Base-by-base conservation (phyloP, 2,888 invertebrate genomes). In the Teleiodes luculella region DNA sequence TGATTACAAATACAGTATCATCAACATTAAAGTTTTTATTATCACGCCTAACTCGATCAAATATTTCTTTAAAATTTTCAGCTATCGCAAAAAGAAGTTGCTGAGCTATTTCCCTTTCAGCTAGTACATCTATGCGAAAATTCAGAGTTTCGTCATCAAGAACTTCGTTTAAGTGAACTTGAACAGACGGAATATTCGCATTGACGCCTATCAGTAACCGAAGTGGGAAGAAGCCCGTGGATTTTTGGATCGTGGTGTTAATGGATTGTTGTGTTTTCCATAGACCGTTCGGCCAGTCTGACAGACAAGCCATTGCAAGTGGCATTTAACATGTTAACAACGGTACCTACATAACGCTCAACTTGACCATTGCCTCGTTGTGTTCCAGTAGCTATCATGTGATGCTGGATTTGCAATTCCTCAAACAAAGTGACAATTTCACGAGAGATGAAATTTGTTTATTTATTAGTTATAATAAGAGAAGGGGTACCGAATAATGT, bases 301-400 rank as follows among this genome's bases (percentile, higher is more conserved):
- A 55, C n/a, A n/a, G n/a, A n/a, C 16, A 52, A 14, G 70, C 58
- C 36, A 69, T 62, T 57, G 66, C 57, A 63, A 45, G 65, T 61
- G 2, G 66, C 61, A 45, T 63, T 53, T 20, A 66, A 52, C 11
- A 43, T 43, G 16, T 20, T 20, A 6, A n/a, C 11, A 20, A 43
- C 11, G 7, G 43, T 43, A 6, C 20, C 43, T 3, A 43, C 43
- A 24, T 43, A 43, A 20, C 43, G 18, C 20, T 43, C 43, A 4
- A 43, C 43, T 20, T 43, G 43, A 20, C 43, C 43, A 20, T 43
- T 43, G 14, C 43, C 11, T 20, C 43, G 3, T 3, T 18, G 43
- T 20, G 43, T 20, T 20, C 43, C 43, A 13, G 43, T 43, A 24
- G 43, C 43, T 2, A 43, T 14, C 43, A 43, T 43, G 14, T 43